phyloP scores from a whole-genome alignment of 2,797 vertebrate species.

The Xerus rutilus region DNA sequence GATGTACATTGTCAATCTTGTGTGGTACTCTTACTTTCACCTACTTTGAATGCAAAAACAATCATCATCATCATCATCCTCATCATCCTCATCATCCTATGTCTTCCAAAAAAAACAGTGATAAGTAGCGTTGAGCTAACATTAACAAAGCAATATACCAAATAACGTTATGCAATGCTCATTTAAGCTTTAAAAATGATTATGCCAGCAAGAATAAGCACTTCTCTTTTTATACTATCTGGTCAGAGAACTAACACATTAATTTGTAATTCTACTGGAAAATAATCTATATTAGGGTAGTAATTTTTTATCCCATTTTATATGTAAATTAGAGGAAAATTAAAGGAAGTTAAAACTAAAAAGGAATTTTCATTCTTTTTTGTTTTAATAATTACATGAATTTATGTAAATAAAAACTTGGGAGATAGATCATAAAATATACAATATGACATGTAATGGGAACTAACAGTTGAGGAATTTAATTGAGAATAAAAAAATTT shows the following conservation, averaged over 20 bases:
- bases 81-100: not conserved
- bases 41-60: not conserved
- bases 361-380: not conserved
- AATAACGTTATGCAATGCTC: not conserved
- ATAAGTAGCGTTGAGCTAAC: not conserved
- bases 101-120: not conserved
- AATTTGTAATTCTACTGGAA: not conserved
- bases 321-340: not conserved
- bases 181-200: not conserved
- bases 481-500: not conserved
- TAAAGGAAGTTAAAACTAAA: not conserved
- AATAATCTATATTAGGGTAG: not conserved
- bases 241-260: not conserved
- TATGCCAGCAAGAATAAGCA: not conserved
- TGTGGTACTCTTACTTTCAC: not conserved
- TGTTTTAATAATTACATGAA: slow-evolving; percentile 4
- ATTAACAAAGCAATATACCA: not conserved
- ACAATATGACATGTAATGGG: not conserved
- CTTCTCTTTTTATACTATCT: not conserved
- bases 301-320: not conserved
- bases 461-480: not conserved
- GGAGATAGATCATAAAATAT: not conserved
- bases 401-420: slow-evolving; percentile 9
- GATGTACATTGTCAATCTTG: slow-evolving; percentile 34
- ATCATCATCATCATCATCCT: too few relatives aligned